Conservation (phyloP, 2,888 invertebrate species). For the Exocentrus adspersus region DNA sequence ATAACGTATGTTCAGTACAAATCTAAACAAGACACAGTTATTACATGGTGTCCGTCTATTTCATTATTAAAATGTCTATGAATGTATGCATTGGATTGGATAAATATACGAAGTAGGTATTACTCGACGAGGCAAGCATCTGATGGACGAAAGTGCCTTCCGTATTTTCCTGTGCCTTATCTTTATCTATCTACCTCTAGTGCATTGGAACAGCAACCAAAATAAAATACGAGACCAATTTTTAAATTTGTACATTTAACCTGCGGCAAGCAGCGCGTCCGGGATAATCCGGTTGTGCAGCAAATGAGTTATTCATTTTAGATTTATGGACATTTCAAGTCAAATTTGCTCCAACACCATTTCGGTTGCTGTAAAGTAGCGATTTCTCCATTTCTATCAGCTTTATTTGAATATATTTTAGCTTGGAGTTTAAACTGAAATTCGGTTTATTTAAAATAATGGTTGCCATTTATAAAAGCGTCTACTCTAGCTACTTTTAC, state of each 20-base stretch:
- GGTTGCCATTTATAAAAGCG: constrained; percentile 13
- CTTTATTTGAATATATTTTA: constrained; percentile 24
- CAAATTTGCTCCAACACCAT: constrained; percentile 50
- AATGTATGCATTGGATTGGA: too few species aligned
- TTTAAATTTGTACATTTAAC: constrained; percentile 60
- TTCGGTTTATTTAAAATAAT: constrained; percentile 26
- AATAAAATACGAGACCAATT: constrained; percentile 59
- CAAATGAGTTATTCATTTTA: constrained; percentile 61
- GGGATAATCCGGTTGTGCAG: constrained; percentile 57
- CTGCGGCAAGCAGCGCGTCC: constrained; percentile 53
- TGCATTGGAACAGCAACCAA: constrained; percentile 19
- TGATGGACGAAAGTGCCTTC: constrained; percentile 11
- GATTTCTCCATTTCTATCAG: constrained; percentile 21
- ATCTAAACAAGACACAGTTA: too few species aligned
- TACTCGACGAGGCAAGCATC: not conserved
- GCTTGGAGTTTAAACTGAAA: constrained; percentile 21
- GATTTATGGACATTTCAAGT: constrained; percentile 58
- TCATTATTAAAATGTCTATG: too few species aligned
- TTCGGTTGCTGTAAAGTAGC: constrained; percentile 19
- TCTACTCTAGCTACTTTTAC: constrained; percentile 2
- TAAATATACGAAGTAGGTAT: not conserved
- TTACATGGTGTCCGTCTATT: too few species aligned
- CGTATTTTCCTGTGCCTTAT: constrained; percentile 25
- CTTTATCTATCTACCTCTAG: too few species aligned
- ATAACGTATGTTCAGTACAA: too few species aligned